Base-by-base conservation (phyloP, 2,888 invertebrate species). In the Ectemnius cavifrons region DNA sequence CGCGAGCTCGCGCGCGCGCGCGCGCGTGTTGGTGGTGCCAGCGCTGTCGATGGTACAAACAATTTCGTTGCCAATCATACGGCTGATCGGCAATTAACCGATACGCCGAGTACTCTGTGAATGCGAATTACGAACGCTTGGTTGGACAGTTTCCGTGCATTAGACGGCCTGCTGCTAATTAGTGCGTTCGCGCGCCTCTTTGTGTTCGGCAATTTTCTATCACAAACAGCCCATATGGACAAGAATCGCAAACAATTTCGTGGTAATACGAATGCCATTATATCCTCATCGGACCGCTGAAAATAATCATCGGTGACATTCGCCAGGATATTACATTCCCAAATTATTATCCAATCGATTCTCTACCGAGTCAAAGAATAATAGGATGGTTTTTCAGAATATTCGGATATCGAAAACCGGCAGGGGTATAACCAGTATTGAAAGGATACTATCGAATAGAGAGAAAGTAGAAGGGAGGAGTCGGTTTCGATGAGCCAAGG, bases 401-500 rank as follows among this genome's bases (percentile, higher is more conserved):
- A 47, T 61, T 49, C 58, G 67, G 60, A 67, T 75, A 73, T 67
- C 73, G 59, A 68, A 75, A 75, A 68, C 8, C 11, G 5, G 8
- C 71, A 59, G 78, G 71, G 68, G 67, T 71, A 67, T 63, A 65
- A 60, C 58, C 27, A 13, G 46, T 18, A 37, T 11, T 56, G 58
- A 67, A 45, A 66, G 57, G 56, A 60, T 72, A 65, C 81, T 73
- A 72, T 79, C 52, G 8, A 37, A 37, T 6, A 37, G 37, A 37
- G 11, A 37, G 37, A 37, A 11, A 37, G 37, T 8, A 37, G 37
- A 2, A 11, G 1, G 37, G 8, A 11, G 37, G 37, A 11, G 37
- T 80, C 45, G 73, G 73, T 81, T 80, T 81, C 67, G 81, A 64
- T 47, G 78, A 78, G 66, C 67, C 79, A 71, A 81, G 68, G 69